Conservation (phyloP, 2,113 vertebrate species). For the Indri indri region DNA sequence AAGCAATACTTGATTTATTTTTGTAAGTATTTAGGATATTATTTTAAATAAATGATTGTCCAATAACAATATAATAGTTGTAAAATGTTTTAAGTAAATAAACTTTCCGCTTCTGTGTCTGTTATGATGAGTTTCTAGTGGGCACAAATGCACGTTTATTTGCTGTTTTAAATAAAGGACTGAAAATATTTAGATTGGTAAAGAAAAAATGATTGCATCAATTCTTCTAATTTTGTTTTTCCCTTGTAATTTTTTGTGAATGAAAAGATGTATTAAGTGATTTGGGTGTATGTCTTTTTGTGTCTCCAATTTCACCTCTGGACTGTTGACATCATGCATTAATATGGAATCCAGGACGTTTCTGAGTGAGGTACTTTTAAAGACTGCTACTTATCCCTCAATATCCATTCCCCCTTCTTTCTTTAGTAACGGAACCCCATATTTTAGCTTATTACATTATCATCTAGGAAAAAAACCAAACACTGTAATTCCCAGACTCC, state of each 20-base stretch:
- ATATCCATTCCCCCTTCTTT: not conserved
- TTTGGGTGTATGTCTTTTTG: not conserved
- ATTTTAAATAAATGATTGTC: constrained; percentile 73
- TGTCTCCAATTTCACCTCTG: not conserved
- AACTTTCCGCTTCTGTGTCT: constrained; percentile 59
- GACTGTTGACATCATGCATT: not conserved
- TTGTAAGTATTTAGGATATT: constrained; percentile 78
- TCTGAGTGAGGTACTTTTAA: not conserved
- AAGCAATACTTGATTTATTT: constrained; percentile 85
- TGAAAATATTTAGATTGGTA: constrained; percentile 17
- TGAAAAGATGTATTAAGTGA: not conserved
- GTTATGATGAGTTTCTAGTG: constrained; percentile 7
- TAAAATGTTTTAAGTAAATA: constrained; percentile 69
- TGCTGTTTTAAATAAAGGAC: constrained; percentile 38
- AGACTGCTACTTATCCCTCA: not conserved
- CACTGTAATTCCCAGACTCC: not conserved
- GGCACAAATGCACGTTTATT: not conserved
- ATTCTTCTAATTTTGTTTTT: not conserved
- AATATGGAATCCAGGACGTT: not conserved
- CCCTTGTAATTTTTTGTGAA: not conserved
- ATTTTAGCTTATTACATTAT: not conserved
- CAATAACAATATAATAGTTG: constrained; percentile 63
- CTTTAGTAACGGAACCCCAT: not conserved
- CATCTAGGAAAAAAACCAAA: not conserved
- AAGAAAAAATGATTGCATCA: constrained; percentile 14